Base-by-base conservation (phyloP, 2,888 invertebrate genomes). In the Leptinotarsa juncta region DNA sequence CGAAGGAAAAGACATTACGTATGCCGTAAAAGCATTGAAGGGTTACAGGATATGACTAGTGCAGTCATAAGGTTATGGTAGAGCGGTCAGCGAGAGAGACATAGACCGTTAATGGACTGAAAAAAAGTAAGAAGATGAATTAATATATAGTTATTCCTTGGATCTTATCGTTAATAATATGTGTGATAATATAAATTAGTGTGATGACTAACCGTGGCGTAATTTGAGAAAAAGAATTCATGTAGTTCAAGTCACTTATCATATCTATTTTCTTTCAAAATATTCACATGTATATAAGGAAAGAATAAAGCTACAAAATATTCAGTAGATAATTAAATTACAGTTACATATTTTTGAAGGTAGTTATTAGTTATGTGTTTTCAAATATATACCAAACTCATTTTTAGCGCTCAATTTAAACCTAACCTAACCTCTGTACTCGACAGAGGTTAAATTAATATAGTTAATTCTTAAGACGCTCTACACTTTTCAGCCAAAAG, bases 11-110 rank as follows among this genome's bases (percentile, higher is more conserved):
- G 68, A 73, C 75, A 79, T 76, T 71, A 79, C 71, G 79, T 79
- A 79, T 79, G 77, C 80, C 79, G 70, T 73, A 72, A 73, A 81
- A 78, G 84, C 85, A 86, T 86, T 85, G 84, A 85, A 84, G 84
- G 85, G 83, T 85, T 80, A 83, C 87, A 86, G 87, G 87, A 87
- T 86, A 86, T 86, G 86, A 86, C 84, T 84, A 81, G 85, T 84
- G 85, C 83, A 85, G 85, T 83, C 85, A 86, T 86, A 84, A 84
- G 84, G 85, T 84, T 82, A 85, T 82, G 86, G 82, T 83, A 84
- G 81, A 83, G 80, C 81, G 83, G 84, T 79, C 81, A 78, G 81
- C 74, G 74, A 83, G 82, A 81, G 82, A 83, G 84, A 84, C 42
- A 42, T 80, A 83, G 81, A 80, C 80, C 79, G 82, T 84, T 84